Evolutionary conservation across 2,113 vertebrate species (phyloP).

Genomic region (Apodemus speciosus): DNA sequence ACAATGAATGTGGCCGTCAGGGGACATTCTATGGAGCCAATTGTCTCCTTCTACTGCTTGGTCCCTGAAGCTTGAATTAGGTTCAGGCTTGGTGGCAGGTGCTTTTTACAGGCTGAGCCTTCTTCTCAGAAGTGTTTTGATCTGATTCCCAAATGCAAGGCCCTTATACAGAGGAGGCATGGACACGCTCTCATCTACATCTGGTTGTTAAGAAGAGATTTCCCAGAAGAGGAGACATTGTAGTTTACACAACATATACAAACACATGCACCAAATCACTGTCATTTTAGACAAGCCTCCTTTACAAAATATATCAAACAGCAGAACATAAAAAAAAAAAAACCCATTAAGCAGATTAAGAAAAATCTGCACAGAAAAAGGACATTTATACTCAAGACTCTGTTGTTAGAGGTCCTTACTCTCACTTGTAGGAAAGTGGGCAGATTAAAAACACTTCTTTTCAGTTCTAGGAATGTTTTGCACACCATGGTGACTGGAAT

Average conservation of each 20-base stretch:
- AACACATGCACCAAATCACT: neutral
- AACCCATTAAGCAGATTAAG: slow-evolving; percentile 15
- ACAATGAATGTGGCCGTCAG: neutral
- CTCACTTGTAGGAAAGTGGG: neutral
- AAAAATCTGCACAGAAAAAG: neutral
- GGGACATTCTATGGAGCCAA: neutral
- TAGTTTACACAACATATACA: neutral
- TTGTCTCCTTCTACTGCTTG: neutral
- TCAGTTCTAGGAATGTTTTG: neutral
- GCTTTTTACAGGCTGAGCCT: neutral
- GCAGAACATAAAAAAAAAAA: neutral
- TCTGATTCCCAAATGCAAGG: neutral
- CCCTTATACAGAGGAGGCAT: neutral
- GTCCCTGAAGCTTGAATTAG: neutral
- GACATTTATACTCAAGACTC: neutral
- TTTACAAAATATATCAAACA: slow-evolving; percentile 16
- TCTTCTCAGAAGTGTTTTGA: neutral
- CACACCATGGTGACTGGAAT: neutral
- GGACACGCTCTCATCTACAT: neutral
- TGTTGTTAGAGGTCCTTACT: neutral
- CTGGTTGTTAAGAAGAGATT: neutral
- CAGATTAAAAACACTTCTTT: neutral
- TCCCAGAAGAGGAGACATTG: slow-evolving; percentile 24
- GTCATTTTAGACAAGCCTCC: neutral
- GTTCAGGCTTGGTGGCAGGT: neutral